These are phyloP conservation scores for Neodiprion pinetum DNA, from an alignment of 1,140 invertebrate genomes.

Conservation along the genomic window DNA sequence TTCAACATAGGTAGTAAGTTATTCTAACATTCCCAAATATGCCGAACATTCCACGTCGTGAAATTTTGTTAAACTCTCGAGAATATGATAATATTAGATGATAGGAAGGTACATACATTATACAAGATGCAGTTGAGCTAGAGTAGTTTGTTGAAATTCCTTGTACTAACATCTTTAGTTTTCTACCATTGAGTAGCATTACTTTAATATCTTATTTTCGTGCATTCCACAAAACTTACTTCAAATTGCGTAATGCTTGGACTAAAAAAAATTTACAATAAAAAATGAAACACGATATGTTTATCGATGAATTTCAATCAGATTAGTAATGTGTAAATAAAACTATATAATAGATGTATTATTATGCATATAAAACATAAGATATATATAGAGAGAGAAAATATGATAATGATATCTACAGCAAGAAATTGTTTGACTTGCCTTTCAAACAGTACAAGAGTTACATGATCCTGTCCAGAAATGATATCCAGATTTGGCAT, in stretches of 20 bases:
- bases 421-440: background rate
- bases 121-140: too few species aligned
- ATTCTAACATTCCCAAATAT: too few species aligned
- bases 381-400: background rate
- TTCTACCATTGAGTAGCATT: too few species aligned
- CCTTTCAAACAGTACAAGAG: background rate
- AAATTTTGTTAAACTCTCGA: too few species aligned
- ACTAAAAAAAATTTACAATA: background rate
- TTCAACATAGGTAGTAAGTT: background rate
- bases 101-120: too few species aligned
- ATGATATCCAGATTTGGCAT: background rate
- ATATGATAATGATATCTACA: background rate
- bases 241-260: too few species aligned
- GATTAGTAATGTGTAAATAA: background rate
- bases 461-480: background rate
- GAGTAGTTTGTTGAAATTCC: too few species aligned
- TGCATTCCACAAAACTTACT: too few species aligned
- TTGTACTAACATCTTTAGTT: too few species aligned
- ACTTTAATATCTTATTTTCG: too few species aligned
- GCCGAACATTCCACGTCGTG: too few species aligned
- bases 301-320: background rate
- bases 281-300: background rate
- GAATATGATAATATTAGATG: too few species aligned
- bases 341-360: background rate
- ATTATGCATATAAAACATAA: background rate